Percentiles rank a stretch among this genome's conserved stretches.
Conservation (phyloP, 2,888 invertebrate species). For the Mycalesis mineus region DNA sequence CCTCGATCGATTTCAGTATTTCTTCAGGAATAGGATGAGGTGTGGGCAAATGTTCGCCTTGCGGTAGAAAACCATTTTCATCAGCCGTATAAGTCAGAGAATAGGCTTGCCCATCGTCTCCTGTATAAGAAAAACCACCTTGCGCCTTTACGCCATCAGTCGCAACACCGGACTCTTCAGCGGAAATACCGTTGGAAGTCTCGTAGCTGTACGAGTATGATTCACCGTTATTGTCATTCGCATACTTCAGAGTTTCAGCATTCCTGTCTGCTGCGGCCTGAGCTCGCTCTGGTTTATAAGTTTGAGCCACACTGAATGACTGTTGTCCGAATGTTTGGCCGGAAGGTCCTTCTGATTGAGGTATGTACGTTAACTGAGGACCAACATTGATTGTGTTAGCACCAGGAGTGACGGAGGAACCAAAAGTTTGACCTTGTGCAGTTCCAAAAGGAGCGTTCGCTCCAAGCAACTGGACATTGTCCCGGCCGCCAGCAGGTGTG, state of each 20-base stretch:
- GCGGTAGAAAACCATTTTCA: constrained; percentile 65
- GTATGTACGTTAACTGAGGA: background rate
- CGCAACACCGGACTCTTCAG: constrained; percentile 67
- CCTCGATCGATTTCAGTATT: constrained; percentile 63
- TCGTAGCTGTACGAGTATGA: constrained; percentile 63
- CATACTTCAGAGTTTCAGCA: constrained; percentile 60
- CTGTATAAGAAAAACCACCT: constrained; percentile 63
- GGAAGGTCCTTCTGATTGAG: background rate
- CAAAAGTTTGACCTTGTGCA: constrained; percentile 25
- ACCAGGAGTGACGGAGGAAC: background rate
- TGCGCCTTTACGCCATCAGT: constrained; percentile 67
- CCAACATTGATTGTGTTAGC: background rate
- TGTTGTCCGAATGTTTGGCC: constrained; percentile 9
- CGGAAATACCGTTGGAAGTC: constrained; percentile 69
- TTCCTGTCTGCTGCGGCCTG: constrained; percentile 58
- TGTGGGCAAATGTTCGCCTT: constrained; percentile 66
- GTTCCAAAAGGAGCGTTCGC: constrained; percentile 27
- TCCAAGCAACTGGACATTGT: constrained; percentile 8
- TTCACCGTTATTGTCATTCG: constrained; percentile 64
- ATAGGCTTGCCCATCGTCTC: constrained; percentile 65
- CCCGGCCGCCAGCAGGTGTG: constrained; percentile 15
- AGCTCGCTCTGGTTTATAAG: constrained; percentile 49
- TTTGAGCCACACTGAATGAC: constrained; percentile 17
- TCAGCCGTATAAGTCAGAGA: constrained; percentile 68
- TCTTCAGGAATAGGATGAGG: constrained; percentile 69